Base-by-base conservation (phyloP, 2,888 invertebrate species). In the Cephus nigrinus region DNA sequence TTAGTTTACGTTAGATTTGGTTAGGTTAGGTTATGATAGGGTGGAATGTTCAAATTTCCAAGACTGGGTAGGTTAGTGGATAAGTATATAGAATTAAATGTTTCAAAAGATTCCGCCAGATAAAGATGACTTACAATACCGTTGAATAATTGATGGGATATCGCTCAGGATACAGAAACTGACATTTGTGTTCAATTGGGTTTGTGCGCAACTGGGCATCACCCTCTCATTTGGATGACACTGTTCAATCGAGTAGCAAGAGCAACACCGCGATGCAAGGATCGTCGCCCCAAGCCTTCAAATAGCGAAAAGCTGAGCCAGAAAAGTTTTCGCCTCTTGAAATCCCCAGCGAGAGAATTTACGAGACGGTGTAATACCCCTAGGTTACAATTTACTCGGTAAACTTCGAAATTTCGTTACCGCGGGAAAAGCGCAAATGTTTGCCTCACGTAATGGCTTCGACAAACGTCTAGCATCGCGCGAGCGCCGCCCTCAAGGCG, bases 391-490 rank as follows among this genome's bases (percentile, higher is more conserved):
- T 83, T 84, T 82, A 80, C 83, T 81, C 76, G 77, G 82, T 79
- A 84, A 83, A 83, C 82, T 83, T 84, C 71, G 80, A 80, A 84
- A 84, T 84, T 82, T 81, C 81, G 82, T 84, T 84, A 84, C 79
- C 82, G 78, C 77, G 77, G 75, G 79, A 81, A 83, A 83, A 76
- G 78, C 78, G 72, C 72, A 74, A 80, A 82, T 82, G 81, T 81
- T 82, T 81, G 80, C 76, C 75, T 76, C 75, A 73, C 79, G 75
- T 75, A 75, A 68, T 75, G 78, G 75, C 68, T 80, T 81, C 80
- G 78, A 79, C 79, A 79, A 80, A 78, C 76, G 80, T 55, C 74
- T 36, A 30, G 32, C 68, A 36, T 71, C 76, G 40, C 40, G 34
- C n/a, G 40, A 35, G 32, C 79, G 36, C 68, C 69, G 55, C 15